Evolutionary conservation across 2,797 vertebrate genomes (phyloP), one percentile per base, ranked within the genome.

Genomic region (Momotus momota): DNA sequence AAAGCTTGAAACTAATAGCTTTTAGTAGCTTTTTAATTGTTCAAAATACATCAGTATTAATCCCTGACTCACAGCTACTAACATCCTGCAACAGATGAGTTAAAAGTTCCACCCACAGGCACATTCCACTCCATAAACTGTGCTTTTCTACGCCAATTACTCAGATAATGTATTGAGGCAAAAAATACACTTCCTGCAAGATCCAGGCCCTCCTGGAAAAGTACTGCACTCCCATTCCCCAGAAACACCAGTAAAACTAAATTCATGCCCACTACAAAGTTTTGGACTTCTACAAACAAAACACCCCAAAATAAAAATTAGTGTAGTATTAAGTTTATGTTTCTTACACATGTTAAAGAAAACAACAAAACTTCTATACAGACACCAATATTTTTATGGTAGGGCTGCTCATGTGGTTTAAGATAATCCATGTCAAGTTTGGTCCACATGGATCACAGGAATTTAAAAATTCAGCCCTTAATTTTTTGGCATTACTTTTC

Each of bases 241-340:
- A 3, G 51, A 70, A 65, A 26, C 12, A 49, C 21, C 29, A 14
- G 20, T 22, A 65, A 15, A 75, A 52, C 22, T 45, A 55, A 75
- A 66, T 8, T 65, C 23, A 82, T 4, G 3, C 29, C 20, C 61
- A 13, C 22, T 29, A 49, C 31, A 17, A 84, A 81, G 14, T 22
- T 81, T 7, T 49, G 14, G 31, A 54, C 12, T 58, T 80, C 16
- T 18, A 57, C 7, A 48, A 45, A 52, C 5, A 41, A 72, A 75
- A 49, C 10, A 13, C 1, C 22, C 43, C 6, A 5, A 71, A 4
- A 81, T 6, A 49, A 67, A 5, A 82, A 60, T 3, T 0, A 54
- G 8, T 2, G 1, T 21, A 57, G 9, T 15, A 1, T 6, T 3
- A n/a, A 40, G 13, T 31, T 62, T 57, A 6, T 4, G 29, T 45